A percentile compares a stretch with the other conserved stretches of the same genome.
Conservation (phyloP, 1,140 invertebrate genomes). For the Heliconius melpomene region DNA sequence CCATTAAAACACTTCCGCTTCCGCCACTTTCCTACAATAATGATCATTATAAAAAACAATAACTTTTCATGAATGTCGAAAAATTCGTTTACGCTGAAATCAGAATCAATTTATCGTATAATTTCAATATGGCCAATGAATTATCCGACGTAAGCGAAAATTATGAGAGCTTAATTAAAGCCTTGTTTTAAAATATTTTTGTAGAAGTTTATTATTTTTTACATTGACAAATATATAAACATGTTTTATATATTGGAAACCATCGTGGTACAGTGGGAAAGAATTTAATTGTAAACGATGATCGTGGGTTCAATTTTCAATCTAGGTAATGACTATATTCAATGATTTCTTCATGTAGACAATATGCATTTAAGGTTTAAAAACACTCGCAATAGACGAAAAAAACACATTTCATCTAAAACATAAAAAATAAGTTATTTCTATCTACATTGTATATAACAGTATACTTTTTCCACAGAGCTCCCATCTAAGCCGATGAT, state of each 20-base stretch:
- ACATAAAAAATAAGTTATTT: background rate
- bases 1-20: background rate
- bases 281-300: no score
- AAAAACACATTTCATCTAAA: background rate
- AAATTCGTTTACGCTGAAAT: constrained; percentile 13
- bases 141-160: constrained; percentile 7
- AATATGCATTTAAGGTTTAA: no score
- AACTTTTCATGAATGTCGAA: constrained; percentile 20
- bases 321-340: no score
- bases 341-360: no score
- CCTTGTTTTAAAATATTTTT: constrained; percentile 8
- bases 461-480: constrained; percentile 82
- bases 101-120: constrained; percentile 19
- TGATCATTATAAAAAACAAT: constrained; percentile 1
- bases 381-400: no score
- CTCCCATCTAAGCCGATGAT: constrained; percentile 91
- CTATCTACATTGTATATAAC: background rate
- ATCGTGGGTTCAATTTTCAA: background rate
- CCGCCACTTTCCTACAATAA: background rate
- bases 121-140: constrained; percentile 21
- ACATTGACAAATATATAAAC: no score
- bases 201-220: background rate
- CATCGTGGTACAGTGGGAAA: no score
- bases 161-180: constrained; percentile 18
- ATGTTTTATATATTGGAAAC: no score